Evolutionary conservation across 2,888 invertebrate genomes (phyloP).

Genomic region (Cynaeus angustus): DNA sequence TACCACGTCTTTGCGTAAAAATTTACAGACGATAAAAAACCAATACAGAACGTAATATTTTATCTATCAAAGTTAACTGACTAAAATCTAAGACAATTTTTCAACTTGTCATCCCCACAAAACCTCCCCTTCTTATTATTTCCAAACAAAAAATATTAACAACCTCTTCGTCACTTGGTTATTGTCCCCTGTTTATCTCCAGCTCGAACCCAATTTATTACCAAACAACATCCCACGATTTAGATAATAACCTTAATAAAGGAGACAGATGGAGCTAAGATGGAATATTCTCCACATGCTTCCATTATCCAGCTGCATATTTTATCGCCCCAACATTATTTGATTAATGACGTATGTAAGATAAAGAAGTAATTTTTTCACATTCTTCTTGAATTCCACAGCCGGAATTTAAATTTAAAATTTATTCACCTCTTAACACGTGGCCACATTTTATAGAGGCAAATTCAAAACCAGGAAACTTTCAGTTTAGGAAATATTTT

Average conservation of each 20-base stretch:
- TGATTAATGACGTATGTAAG: not conserved
- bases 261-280: constrained; percentile 9
- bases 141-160: too few species aligned
- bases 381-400: too few species aligned
- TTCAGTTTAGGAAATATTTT: not conserved
- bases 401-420: not conserved
- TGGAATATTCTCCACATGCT: too few species aligned
- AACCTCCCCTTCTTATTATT: not conserved
- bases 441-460: not conserved
- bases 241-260: constrained; percentile 20
- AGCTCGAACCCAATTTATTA: constrained; percentile 4
- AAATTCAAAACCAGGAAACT: not conserved
- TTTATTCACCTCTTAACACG: not conserved
- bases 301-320: not conserved
- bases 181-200: not conserved
- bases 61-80: too few species aligned
- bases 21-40: too few species aligned
- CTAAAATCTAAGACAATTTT: not conserved
- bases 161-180: not conserved
- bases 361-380: too few species aligned
- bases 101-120: not conserved
- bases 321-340: not conserved
- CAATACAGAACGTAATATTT: too few species aligned
- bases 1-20: too few species aligned
- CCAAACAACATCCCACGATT: constrained; percentile 12